Percentiles rank a stretch among this genome's conserved stretches.
phyloP scores from a whole-genome alignment of 2,888 invertebrate genomes.

The Dilophus febrilis region DNA sequence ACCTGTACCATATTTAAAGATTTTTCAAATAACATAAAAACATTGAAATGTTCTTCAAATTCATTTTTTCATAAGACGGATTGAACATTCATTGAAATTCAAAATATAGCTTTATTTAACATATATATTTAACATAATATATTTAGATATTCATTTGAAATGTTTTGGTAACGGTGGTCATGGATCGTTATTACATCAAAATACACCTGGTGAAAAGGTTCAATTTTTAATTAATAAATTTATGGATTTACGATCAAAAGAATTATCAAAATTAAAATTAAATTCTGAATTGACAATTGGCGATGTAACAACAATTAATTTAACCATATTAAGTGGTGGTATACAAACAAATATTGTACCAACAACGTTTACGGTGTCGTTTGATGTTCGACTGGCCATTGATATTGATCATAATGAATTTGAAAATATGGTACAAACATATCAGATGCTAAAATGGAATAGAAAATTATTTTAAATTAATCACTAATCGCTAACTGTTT shows the following conservation, averaged over 20 bases:
- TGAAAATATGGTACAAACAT: constrained; percentile 40
- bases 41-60: too few species aligned
- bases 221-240: constrained; percentile 43
- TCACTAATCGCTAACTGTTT: too few species aligned
- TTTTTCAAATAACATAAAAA: too few species aligned
- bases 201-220: constrained; percentile 59
- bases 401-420: constrained; percentile 38
- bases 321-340: constrained; percentile 54
- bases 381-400: constrained; percentile 47
- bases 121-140: not conserved
- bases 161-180: constrained; percentile 59
- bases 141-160: constrained; percentile 26
- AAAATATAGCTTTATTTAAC: too few species aligned
- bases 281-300: constrained; percentile 39
- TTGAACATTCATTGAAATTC: too few species aligned
- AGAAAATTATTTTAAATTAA: too few species aligned
- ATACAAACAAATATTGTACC: constrained; percentile 69
- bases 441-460: too few species aligned
- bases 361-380: constrained; percentile 42
- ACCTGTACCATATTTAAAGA: too few species aligned
- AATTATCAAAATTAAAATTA: constrained; percentile 36
- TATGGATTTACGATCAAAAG: constrained; percentile 41
- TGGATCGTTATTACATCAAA: constrained; percentile 49
- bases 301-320: constrained; percentile 57
- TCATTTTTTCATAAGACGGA: too few species aligned